Conservation (phyloP, 2,797 vertebrate species). For the Myotis daubentonii region DNA sequence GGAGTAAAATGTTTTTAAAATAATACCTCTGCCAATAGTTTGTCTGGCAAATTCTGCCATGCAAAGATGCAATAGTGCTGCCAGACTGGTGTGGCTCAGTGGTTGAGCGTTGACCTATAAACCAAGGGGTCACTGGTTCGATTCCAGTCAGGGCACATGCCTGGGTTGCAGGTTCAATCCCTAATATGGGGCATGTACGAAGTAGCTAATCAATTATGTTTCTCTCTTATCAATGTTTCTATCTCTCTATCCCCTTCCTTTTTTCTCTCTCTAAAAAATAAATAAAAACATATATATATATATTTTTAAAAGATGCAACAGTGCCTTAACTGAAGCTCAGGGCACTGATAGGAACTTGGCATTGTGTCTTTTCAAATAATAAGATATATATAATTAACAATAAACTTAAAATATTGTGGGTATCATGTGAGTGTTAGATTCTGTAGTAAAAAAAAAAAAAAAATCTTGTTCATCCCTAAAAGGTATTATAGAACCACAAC, state of each 20-base stretch:
- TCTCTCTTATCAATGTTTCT: no score
- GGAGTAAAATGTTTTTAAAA: background rate
- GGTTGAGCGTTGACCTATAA: no score
- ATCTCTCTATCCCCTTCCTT: no score
- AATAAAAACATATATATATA: no score
- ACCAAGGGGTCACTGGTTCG: no score
- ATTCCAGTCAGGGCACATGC: no score
- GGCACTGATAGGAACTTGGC: background rate
- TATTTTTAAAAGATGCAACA: background rate
- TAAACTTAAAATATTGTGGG: background rate
- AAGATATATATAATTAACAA: background rate
- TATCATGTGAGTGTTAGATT: background rate
- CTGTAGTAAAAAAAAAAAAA: background rate
- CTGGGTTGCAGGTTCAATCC: no score
- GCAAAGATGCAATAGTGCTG: fast-evolving
- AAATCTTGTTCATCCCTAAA: background rate
- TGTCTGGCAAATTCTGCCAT: background rate
- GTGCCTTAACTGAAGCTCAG: background rate
- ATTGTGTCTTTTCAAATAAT: background rate
- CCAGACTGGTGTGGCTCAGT: no score
- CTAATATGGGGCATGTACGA: no score
- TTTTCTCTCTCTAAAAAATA: no score
- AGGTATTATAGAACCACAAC: background rate
- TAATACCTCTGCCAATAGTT: background rate
- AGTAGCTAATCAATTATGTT: no score